Evolutionary conservation across 2,797 vertebrate species (phyloP).

Genomic region (Scleropages formosus): DNA sequence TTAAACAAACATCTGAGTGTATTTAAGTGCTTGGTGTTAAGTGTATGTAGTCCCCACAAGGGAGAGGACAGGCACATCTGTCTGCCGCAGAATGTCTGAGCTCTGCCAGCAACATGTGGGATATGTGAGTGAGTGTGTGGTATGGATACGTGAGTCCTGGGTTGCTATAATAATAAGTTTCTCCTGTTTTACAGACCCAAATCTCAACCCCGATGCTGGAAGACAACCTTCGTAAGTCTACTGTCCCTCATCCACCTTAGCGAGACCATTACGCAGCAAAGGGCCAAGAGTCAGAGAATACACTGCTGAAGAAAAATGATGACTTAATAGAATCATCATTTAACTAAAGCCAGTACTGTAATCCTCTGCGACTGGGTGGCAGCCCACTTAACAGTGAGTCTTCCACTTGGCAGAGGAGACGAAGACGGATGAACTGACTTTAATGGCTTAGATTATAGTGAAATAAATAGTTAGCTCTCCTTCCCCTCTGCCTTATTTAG

Average conservation of each 20-base stretch:
- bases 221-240: conserved; percentile 82
- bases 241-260: conserved; percentile 37
- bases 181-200: conserved; percentile 79
- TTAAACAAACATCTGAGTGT: too few species aligned
- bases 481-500: background rate
- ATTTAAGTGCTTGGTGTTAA: too few species aligned
- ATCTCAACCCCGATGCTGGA: conserved; percentile 86
- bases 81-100: too few species aligned
- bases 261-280: conserved; percentile 26
- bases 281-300: background rate
- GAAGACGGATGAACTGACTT: background rate
- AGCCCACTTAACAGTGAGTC: conserved; percentile 7
- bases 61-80: too few species aligned
- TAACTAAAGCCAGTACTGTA: conserved; percentile 12
- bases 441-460: background rate
- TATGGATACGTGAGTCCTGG: conserved; percentile 53
- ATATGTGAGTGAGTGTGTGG: conserved; percentile 42
- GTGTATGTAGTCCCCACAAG: too few species aligned
- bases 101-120: too few species aligned
- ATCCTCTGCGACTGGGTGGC: background rate
- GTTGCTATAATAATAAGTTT: conserved; percentile 54
- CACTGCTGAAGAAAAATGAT: conserved; percentile 22
- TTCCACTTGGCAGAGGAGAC: background rate
- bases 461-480: background rate
- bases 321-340: conserved; percentile 31